Evolutionary conservation across 2,113 vertebrate genomes (phyloP), one percentile per base, ranked within the genome.

Genomic region (Hypanus sabinus): DNA sequence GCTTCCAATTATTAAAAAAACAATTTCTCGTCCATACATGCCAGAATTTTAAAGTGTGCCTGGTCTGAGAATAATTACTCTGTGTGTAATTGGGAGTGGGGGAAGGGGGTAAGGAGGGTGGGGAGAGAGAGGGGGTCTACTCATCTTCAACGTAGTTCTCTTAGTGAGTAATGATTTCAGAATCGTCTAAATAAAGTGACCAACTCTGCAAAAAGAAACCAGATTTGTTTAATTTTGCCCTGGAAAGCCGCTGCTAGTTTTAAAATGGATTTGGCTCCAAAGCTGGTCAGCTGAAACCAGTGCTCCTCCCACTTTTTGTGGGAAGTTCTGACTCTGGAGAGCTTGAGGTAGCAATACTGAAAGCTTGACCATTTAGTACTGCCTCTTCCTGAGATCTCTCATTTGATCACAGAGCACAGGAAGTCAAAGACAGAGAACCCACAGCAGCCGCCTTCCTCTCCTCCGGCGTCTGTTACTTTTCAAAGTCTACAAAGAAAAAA

Each of bases 311-410:
- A 93, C 91, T 55, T 46, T 73, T 20, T 38, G 65, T 24, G 22
- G 20, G 71, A 24, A 71, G 70, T 73, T 46, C 68, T 12, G 36
- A 9, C 62, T n/a, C 62, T 22, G 62, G 88, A 22, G 70, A 92
- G 36, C 36, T 38, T 70, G 65, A 93, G 90, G 62, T 71, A 73
- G 91, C 16, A 27, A 55, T 27, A 73, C 91, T 55, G 91, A 93
- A 38, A 75, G 91, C 94, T 93, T 97, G 97, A 97, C 97, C 97
- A 97, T 96, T 96, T 96, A 96, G 97, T 96, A 96, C 97, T 95
- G 96, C 98, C 97, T 97, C 98, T 98, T 98, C 97, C 98, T 98
- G 97, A 97, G 96, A 96, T 96, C 96, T 96, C 97, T 96, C n/a
- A 70, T 33, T 94, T 93, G 95, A 96, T 95, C 96, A 94, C 96